phyloP scores from a whole-genome alignment of 2,797 vertebrate species.

The Coregonus suidteri region DNA sequence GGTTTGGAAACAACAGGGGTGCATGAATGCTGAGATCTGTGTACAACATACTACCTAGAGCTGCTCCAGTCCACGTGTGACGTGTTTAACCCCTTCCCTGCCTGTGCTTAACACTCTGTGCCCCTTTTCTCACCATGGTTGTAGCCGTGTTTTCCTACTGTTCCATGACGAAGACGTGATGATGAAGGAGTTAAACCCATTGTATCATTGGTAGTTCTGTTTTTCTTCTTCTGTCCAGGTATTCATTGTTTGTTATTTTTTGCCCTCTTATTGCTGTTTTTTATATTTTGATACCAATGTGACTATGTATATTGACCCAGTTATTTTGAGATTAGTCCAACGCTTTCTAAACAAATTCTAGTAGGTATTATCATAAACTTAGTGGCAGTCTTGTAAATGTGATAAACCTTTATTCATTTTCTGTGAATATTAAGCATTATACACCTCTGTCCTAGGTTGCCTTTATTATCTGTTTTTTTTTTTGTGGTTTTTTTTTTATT shows the following conservation, averaged over 20 bases:
- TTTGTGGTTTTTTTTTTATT: conserved; percentile 77
- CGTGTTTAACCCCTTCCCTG: conserved; percentile 88
- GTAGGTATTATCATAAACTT: conserved; percentile 75
- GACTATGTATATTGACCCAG: conserved; percentile 75
- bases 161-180: conserved; percentile 80
- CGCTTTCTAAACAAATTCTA: conserved; percentile 72
- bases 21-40: conserved; percentile 83
- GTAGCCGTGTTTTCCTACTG: conserved; percentile 88
- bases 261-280: conserved; percentile 35
- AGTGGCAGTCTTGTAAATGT: conserved; percentile 78
- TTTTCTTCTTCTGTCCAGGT: conserved; percentile 78
- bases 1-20: conserved; percentile 50
- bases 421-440: conserved; percentile 77
- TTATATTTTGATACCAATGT: conserved; percentile 77
- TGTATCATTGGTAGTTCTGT: conserved; percentile 87
- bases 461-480: conserved; percentile 79
- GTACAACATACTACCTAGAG: conserved; percentile 90
- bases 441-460: conserved; percentile 76
- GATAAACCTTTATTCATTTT: conserved; percentile 61
- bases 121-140: conserved; percentile 83
- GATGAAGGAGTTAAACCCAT: conserved; percentile 81
- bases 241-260: conserved; percentile 80
- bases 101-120: conserved; percentile 92
- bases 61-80: conserved; percentile 87
- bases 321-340: conserved; percentile 70